Base-by-base conservation (phyloP, 2,888 invertebrate species). In the Cantharis nigra region DNA sequence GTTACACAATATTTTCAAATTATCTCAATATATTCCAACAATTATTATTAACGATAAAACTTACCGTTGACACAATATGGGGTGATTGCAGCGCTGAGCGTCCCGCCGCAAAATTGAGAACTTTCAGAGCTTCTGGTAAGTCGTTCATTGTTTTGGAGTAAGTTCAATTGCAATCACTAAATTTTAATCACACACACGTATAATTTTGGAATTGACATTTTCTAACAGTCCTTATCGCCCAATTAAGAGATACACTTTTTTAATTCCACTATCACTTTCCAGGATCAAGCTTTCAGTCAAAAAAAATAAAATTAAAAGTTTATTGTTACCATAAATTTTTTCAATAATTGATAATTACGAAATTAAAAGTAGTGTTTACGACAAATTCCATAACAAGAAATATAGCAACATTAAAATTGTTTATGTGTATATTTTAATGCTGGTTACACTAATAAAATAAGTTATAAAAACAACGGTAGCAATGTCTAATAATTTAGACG, bases 41-140 rank as follows among this genome's bases (percentile, higher is more conserved):
- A 30, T 20, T 14, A 63, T 70, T 14, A 70, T 26, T 26, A 26
- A n/a, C 20, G 26, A 72, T 26, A 16, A 62, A 62, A 81, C 83
- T 84, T 81, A 85, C 84, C 64, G 80, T 70, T 14, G 81, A 80
- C 78, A 85, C 77, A 13, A 83, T 80, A 77, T 84, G 83, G 9
- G 82, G 73, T 7, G 80, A 69, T 71, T 81, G 81, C 79, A 84
- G 79, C 23, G 80, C 69, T n/a, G 75, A 77, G 75, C 79, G 81
- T 70, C 76, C 84, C 76, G 69, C 82, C 14, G 85, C 81, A 79
- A 85, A 86, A 80, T 85, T 85, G 64, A 86, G 75, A 18, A 83
- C 83, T 76, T 85, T 85, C 63, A 85, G 75, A 18, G 84, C 83
- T 77, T 85, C 85, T 26, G 86, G 84, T 74, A 85, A 76, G 30